A percentile compares a stretch with the other conserved stretches of the same genome.
Conservation (phyloP, 2,113 vertebrate genomes). For the Melozone crissalis region DNA sequence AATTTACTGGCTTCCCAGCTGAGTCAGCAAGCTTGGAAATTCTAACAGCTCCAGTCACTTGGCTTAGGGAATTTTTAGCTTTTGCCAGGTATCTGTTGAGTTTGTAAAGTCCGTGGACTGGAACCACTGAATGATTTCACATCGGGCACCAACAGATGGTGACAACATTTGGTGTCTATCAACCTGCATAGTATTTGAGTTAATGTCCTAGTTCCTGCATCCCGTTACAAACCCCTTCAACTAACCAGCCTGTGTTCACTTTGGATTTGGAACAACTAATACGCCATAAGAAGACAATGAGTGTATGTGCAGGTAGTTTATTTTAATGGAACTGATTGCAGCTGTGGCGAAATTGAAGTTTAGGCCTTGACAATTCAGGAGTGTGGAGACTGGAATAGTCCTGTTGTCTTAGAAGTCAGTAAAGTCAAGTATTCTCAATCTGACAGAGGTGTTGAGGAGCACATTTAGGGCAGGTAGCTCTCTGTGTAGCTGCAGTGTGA, state of each 20-base stretch:
- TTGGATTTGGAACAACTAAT: background rate
- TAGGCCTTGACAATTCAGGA: background rate
- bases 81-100: constrained; percentile 32
- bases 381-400: background rate
- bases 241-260: background rate
- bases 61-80: background rate
- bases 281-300: background rate
- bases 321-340: background rate
- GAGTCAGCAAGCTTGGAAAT: background rate
- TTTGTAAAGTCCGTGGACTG: constrained; percentile 5
- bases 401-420: background rate
- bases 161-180: constrained; percentile 49
- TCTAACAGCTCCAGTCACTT: background rate
- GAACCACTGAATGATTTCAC: constrained; percentile 34
- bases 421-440: background rate
- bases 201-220: constrained; percentile 35
- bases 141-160: constrained; percentile 39
- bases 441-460: background rate
- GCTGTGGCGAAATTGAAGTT: background rate
- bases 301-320: background rate
- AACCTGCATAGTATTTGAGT: constrained; percentile 1
- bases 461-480: background rate
- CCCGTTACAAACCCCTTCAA: constrained; percentile 11
- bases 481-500: background rate
- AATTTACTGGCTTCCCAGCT: background rate